Evolutionary conservation across 2,888 invertebrate species (phyloP).

Genomic region (Amphipoea lucens): DNA sequence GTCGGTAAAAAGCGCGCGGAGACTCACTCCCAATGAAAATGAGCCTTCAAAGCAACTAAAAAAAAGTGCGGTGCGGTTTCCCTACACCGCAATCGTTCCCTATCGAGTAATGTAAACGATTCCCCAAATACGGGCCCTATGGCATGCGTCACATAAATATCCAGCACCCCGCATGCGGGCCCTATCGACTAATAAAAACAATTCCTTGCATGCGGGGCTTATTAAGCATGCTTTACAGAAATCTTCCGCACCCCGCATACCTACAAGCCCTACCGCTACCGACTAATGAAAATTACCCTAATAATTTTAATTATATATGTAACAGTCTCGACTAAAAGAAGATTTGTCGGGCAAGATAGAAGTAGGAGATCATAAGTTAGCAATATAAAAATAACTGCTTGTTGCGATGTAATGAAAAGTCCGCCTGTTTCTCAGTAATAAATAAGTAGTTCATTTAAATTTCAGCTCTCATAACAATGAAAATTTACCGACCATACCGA

Average conservation of each 20-base stretch:
- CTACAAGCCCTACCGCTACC: too few species aligned
- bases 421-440: background rate
- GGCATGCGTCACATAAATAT: too few species aligned
- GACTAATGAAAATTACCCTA: background rate
- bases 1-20: background rate
- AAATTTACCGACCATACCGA: slow-evolving; percentile 26
- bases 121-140: too few species aligned
- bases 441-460: background rate
- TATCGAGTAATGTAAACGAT: background rate
- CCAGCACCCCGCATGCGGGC: too few species aligned
- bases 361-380: background rate
- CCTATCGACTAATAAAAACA: too few species aligned
- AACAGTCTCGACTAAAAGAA: background rate
- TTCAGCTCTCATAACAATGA: background rate
- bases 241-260: too few species aligned
- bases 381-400: background rate
- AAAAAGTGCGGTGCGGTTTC: background rate
- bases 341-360: background rate
- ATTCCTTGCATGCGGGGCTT: too few species aligned
- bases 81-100: too few species aligned
- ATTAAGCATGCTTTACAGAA: too few species aligned
- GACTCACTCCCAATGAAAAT: background rate
- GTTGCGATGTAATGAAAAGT: background rate
- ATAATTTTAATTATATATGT: too few species aligned
- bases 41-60: too few species aligned